Conservation (phyloP, 2,888 invertebrate genomes). For the Bembecia ichneumoniformis region DNA sequence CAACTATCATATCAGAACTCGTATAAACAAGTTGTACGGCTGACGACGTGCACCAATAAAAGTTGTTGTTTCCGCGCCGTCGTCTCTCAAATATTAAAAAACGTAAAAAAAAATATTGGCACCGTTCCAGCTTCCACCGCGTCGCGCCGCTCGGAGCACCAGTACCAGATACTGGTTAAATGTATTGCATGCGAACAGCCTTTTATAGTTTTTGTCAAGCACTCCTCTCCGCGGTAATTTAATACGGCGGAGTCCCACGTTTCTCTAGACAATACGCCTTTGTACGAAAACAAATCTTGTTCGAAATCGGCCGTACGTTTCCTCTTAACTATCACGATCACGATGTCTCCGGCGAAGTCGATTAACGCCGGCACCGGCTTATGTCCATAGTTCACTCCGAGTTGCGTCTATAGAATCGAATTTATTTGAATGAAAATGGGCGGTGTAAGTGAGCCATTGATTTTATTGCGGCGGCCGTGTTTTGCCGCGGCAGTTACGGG, state of each 20-base stretch:
- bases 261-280: constrained; percentile 32
- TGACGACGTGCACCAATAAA: constrained; percentile 34
- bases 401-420: constrained; percentile 12
- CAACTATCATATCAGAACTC: background rate
- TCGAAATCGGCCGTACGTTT: constrained; percentile 32
- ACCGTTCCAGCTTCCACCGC: constrained; percentile 29
- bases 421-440: constrained; percentile 39
- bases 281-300: constrained; percentile 36
- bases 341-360: constrained; percentile 14
- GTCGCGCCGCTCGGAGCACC: constrained; percentile 22
- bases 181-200: constrained; percentile 44
- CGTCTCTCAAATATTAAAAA: constrained; percentile 31
- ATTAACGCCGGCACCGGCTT: constrained; percentile 26
- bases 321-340: constrained; percentile 18
- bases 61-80: constrained; percentile 27
- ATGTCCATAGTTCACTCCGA: constrained; percentile 13
- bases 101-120: constrained; percentile 47
- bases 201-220: constrained; percentile 44
- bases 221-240: constrained; percentile 31
- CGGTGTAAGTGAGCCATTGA: constrained; percentile 43
- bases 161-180: constrained; percentile 26
- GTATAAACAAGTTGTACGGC: background rate
- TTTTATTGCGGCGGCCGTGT: constrained; percentile 43
- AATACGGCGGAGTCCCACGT: constrained; percentile 27
- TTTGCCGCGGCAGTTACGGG: constrained; percentile 35